Evolutionary conservation across 2,888 invertebrate species (phyloP).

Genomic region (Drosophila mayaguana): DNA sequence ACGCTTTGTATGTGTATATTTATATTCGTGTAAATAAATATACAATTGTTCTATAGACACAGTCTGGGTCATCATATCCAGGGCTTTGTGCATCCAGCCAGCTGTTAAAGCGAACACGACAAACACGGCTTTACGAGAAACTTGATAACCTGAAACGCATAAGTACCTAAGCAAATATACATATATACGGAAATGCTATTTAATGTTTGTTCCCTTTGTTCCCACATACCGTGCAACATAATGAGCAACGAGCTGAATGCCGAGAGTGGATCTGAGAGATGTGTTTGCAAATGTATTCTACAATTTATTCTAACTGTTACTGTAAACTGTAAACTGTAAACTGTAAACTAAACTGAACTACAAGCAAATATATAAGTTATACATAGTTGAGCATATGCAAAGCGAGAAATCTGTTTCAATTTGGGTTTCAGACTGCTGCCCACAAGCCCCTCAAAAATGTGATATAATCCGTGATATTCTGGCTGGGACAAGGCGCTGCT

Average conservation of each 20-base stretch:
- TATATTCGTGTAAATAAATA: no score
- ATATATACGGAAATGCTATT: constrained; percentile 10
- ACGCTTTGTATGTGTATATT: no score
- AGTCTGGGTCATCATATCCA: constrained; percentile 39
- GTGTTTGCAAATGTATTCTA: constrained; percentile 53
- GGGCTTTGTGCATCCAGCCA: constrained; percentile 47
- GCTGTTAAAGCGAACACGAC: constrained; percentile 32
- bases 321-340: constrained; percentile 65
- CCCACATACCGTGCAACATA: constrained; percentile 21
- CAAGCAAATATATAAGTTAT: constrained; percentile 62
- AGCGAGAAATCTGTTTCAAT: constrained; percentile 19
- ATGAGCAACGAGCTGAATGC: constrained; percentile 54
- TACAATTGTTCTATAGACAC: constrained; percentile 29
- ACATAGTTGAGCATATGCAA: constrained; percentile 60
- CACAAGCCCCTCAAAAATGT: constrained; percentile 13
- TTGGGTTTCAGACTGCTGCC: background rate
- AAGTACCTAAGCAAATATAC: constrained; percentile 41
- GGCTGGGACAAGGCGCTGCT: constrained; percentile 6
- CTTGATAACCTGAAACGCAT: constrained; percentile 45
- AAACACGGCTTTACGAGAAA: constrained; percentile 19
- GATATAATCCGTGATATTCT: constrained; percentile 25
- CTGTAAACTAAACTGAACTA: constrained; percentile 52
- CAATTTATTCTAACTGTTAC: constrained; percentile 66
- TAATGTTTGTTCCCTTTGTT: constrained; percentile 5
- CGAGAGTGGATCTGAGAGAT: constrained; percentile 50